Evolutionary conservation across 2,797 vertebrate genomes (phyloP).

Genomic region (Cossypha niveicapilla): DNA sequence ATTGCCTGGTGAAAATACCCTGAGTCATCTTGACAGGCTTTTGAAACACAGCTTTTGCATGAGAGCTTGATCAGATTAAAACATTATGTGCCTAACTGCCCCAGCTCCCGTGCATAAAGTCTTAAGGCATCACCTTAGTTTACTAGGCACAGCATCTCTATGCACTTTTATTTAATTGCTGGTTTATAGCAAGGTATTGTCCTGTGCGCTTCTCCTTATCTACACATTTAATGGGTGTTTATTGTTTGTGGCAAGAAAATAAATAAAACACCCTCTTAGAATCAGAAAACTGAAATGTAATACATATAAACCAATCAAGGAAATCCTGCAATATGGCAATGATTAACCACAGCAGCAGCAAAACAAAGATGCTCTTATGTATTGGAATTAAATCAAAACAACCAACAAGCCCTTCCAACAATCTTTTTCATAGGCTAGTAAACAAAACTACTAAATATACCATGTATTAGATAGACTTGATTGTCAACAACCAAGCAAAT

Average conservation of each 20-base stretch:
- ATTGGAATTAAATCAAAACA: not conserved
- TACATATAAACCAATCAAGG: conserved; percentile 44
- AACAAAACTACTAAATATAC: not conserved
- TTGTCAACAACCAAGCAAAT: not conserved
- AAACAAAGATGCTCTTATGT: not conserved
- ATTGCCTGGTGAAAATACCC: not conserved
- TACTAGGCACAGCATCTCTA: not conserved
- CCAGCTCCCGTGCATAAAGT: not conserved
- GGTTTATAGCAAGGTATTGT: conserved; percentile 1
- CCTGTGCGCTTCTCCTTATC: conserved; percentile 31
- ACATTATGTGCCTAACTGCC: not conserved
- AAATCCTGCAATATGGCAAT: conserved; percentile 42
- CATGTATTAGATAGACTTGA: not conserved
- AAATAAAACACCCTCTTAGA: conserved; percentile 41
- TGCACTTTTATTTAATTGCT: conserved; percentile 13
- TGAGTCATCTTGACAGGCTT: not conserved
- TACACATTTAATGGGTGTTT: conserved; percentile 41
- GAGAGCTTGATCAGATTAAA: not conserved
- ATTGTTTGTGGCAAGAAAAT: conserved; percentile 58
- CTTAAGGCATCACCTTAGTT: not conserved
- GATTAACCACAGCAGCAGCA: conserved; percentile 38
- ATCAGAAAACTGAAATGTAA: conserved; percentile 44
- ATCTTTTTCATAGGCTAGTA: not conserved
- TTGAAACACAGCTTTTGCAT: not conserved
- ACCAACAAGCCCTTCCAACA: not conserved